Conservation (phyloP, 1,140 invertebrate species). For the Tribolium castaneum region DNA sequence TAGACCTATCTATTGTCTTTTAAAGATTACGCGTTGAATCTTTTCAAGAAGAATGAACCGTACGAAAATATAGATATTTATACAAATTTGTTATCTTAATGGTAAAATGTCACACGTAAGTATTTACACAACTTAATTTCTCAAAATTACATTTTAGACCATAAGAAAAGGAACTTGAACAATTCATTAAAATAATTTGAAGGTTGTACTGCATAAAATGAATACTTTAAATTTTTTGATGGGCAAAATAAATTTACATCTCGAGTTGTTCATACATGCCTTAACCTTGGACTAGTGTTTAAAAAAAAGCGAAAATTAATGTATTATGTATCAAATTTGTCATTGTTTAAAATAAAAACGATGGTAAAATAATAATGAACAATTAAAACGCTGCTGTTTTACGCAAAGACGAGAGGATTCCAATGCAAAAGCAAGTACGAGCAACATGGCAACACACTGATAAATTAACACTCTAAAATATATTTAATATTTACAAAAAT, state of each 20-base stretch:
- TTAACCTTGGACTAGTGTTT: conserved; percentile 12
- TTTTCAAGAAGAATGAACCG: conserved; percentile 41
- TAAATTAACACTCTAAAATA: conserved; percentile 33
- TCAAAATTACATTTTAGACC: conserved; percentile 25
- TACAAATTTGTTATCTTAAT: conserved; percentile 50
- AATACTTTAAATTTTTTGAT: conserved; percentile 7
- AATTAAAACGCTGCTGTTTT: too few species aligned
- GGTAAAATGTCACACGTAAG: conserved; percentile 35
- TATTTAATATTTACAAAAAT: conserved; percentile 48
- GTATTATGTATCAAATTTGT: too few species aligned
- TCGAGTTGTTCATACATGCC: neutral
- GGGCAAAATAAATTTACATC: neutral
- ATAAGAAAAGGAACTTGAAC: conserved; percentile 14
- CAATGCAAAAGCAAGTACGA: conserved; percentile 20
- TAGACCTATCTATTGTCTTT: conserved; percentile 58
- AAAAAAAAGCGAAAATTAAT: too few species aligned
- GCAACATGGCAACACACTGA: conserved; percentile 36
- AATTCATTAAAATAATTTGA: conserved; percentile 4
- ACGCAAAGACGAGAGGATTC: neutral
- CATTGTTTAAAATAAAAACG: too few species aligned
- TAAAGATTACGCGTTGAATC: conserved; percentile 46
- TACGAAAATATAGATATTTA: conserved; percentile 56
- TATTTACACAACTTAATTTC: conserved; percentile 40
- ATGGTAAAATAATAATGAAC: too few species aligned
- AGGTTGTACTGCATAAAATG: conserved; percentile 14